Conservation (phyloP, 2,888 invertebrate genomes). For the Antitype chi region DNA sequence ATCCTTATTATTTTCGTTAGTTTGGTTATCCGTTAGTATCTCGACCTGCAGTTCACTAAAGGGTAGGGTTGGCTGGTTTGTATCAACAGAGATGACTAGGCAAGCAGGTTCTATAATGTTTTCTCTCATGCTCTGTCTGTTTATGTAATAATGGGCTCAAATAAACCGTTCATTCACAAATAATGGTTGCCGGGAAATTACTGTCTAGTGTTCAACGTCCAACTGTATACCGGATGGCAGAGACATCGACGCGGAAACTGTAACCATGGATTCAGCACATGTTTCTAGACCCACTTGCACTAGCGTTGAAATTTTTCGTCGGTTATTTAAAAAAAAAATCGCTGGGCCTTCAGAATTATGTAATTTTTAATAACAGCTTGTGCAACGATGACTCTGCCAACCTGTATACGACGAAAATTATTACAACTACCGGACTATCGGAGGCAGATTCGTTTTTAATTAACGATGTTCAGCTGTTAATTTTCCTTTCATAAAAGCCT, state of each 20-base stretch:
- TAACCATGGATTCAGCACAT: too few species aligned
- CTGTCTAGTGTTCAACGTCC: not conserved
- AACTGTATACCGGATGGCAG: not conserved
- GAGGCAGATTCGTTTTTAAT: slow-evolving; percentile 5
- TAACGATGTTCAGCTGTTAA: not conserved
- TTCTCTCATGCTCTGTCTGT: slow-evolving; percentile 1
- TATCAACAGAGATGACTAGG: slow-evolving; percentile 8
- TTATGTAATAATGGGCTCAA: slow-evolving; percentile 3
- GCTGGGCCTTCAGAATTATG: too few species aligned
- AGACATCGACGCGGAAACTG: too few species aligned
- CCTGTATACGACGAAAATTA: not conserved
- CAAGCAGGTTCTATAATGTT: slow-evolving; percentile 14
- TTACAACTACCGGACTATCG: not conserved
- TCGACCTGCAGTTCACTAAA: not conserved
- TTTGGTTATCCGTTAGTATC: not conserved
- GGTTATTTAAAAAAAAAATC: too few species aligned
- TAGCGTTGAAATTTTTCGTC: too few species aligned
- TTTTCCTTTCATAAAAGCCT: not conserved
- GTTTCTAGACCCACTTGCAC: too few species aligned
- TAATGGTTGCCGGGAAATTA: slow-evolving; percentile 1
- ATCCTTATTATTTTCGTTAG: not conserved
- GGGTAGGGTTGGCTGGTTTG: not conserved
- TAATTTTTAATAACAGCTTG: too few species aligned
- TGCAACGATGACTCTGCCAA: too few species aligned
- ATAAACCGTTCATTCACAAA: not conserved